phyloP scores from a whole-genome alignment of 2,888 invertebrate species.

The Epinotia ramella region DNA sequence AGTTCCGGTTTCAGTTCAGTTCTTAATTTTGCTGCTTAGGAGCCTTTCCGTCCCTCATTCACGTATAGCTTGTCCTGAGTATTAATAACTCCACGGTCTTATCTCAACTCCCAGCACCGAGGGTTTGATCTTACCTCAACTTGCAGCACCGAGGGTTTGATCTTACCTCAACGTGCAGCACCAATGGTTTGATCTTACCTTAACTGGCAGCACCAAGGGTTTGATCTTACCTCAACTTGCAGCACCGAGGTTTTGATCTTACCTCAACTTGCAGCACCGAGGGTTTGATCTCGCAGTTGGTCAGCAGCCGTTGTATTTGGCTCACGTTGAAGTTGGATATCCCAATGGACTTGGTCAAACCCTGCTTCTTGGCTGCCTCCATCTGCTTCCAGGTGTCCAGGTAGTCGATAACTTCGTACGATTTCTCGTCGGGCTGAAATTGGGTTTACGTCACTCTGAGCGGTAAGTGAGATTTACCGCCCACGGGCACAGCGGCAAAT shows the following conservation, averaged over 20 bases:
- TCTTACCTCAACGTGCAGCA: conserved; percentile 85
- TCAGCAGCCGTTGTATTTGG: conserved; percentile 88
- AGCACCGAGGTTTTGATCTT: conserved; percentile 85
- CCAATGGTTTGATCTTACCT: conserved; percentile 85
- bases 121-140: conserved; percentile 85
- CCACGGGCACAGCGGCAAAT: too few relatives aligned
- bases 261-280: conserved; percentile 86
- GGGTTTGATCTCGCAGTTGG: conserved; percentile 85
- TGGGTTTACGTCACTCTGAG: too few relatives aligned
- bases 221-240: conserved; percentile 86
- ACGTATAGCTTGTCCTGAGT: too few relatives aligned
- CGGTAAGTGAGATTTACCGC: too few relatives aligned
- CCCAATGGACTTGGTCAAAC: conserved; percentile 88
- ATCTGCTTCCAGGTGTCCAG: conserved; percentile 90
- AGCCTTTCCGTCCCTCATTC: too few relatives aligned
- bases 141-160: conserved; percentile 87
- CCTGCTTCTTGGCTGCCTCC: conserved; percentile 88
- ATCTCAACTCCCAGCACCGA: conserved; percentile 86
- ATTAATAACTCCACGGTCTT: not conserved
- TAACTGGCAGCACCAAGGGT: conserved; percentile 87
- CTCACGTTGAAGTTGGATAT: conserved; percentile 90
- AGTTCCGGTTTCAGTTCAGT: too few relatives aligned
- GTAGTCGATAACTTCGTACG: conserved; percentile 86
- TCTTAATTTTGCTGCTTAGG: too few relatives aligned
- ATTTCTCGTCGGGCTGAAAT: conserved; percentile 61